phyloP scores from a whole-genome alignment of 2,888 invertebrate genomes.

The Chorisops tibialis region DNA sequence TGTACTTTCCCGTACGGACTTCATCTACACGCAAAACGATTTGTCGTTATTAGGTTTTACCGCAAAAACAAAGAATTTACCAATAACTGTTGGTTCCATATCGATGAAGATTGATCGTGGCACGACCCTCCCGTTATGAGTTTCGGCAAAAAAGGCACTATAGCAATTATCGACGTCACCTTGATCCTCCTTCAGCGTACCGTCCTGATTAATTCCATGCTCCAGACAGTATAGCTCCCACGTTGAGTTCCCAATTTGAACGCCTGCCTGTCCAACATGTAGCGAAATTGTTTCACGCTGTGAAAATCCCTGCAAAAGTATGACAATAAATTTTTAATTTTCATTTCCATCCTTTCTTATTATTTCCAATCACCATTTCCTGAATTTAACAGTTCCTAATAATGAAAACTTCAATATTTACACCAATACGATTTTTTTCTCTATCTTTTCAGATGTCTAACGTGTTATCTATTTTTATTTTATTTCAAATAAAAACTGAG shows the following conservation, averaged over 20 bases:
- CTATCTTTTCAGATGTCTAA: background rate
- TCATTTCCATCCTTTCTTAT: too few species aligned
- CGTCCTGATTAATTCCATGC: conserved; percentile 73
- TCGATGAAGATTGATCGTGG: conserved; percentile 84
- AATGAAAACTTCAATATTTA: background rate
- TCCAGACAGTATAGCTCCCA: conserved; percentile 79
- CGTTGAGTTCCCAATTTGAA: conserved; percentile 75
- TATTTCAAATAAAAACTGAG: background rate
- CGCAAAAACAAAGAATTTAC: conserved; percentile 47
- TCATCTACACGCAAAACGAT: conserved; percentile 50
- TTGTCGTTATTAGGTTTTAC: background rate
- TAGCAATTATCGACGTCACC: conserved; percentile 55
- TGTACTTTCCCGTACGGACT: conserved; percentile 63
- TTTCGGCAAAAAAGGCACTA: conserved; percentile 74
- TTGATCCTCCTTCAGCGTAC: conserved; percentile 57
- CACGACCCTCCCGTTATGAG: conserved; percentile 79
- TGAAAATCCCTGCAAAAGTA: conserved; percentile 36
- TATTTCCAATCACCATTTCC: background rate
- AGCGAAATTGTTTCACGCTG: conserved; percentile 75
- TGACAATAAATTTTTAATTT: too few species aligned
- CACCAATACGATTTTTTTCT: background rate
- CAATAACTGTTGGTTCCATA: conserved; percentile 84
- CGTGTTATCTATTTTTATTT: background rate
- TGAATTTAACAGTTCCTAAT: background rate
- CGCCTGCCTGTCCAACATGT: conserved; percentile 78